Conservation (phyloP, 2,797 vertebrate genomes). For the Lithobates sylvaticus region DNA sequence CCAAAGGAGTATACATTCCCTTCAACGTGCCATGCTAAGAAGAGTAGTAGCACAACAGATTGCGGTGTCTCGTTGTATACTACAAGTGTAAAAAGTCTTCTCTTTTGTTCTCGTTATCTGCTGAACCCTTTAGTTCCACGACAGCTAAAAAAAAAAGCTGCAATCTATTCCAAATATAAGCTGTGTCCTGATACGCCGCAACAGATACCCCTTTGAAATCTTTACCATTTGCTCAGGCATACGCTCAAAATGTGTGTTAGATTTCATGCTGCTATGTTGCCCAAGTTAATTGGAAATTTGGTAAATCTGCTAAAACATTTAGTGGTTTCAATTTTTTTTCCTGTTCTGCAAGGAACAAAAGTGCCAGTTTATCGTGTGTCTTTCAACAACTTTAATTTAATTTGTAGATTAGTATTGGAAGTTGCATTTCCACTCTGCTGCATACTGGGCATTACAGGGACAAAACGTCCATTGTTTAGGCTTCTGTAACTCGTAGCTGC, state of each 20-base stretch:
- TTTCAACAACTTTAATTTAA: conserved; percentile 88
- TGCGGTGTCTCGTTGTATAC: background rate
- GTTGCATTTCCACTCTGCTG: conserved; percentile 85
- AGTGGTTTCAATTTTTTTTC: conserved; percentile 78
- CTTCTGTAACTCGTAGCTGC: conserved; percentile 74
- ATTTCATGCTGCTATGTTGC: conserved; percentile 69
- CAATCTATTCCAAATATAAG: background rate
- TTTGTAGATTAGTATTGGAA: conserved; percentile 83
- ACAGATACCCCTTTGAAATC: conserved; percentile 16
- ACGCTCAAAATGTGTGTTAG: conserved; percentile 23
- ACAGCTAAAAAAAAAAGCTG: background rate
- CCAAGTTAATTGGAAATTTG: conserved; percentile 83
- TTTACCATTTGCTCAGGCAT: conserved; percentile 23
- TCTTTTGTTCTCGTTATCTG: background rate
- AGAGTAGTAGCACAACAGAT: background rate
- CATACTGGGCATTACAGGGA: conserved; percentile 76
- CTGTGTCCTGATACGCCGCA: background rate
- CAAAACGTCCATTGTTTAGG: conserved; percentile 79
- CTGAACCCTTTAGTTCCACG: background rate
- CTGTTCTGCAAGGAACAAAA: conserved; percentile 77
- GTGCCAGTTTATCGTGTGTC: conserved; percentile 77
- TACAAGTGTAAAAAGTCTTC: too few relatives aligned
- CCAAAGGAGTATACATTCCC: too few relatives aligned
- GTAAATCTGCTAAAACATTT: conserved; percentile 86
- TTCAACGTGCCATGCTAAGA: too few relatives aligned